Evolutionary conservation across 1,140 invertebrate genomes (phyloP), one percentile per base, ranked within the genome.

Genomic region (Drosophila auraria): DNA sequence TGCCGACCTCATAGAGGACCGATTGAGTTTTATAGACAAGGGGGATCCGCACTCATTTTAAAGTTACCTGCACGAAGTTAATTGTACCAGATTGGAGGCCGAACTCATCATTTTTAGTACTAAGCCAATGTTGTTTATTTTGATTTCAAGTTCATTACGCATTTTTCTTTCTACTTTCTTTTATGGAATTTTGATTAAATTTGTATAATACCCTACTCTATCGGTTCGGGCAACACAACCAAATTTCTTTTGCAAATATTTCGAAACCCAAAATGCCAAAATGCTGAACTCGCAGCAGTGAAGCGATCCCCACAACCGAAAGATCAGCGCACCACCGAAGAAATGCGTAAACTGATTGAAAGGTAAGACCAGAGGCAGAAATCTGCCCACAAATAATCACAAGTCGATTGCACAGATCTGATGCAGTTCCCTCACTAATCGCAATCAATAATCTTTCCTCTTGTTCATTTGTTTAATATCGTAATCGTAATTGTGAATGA

Each of bases 281-380:
- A 63, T 65, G 54, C 20, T 78, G 58, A 74, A 60, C 61, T 75
- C 78, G 75, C 83, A 92, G 90, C 92, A 79, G 91, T 92, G 74
- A 93, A 93, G 91, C 83, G 92, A 80, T 93, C 92, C 40, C 92
- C 92, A 59, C 84, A 94, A 94, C 94, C 95, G 94, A 97, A 97
- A 96, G 97, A 97, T 95, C 96, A 96, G 94, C 96, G 97, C 96
- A 96, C 96, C 94, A 97, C 96, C 94, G 97, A 98, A 95, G 97
- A 98, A 95, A 97, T 98, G 96, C 95, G 97, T 94, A 98, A 97
- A 96, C 96, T 98, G 94, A 97, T 98, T 94, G 97, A 98, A 95
- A 98, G 97, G 97, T 98, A 95, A 97, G 83, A 84, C 23, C 51
- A 66, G 59, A 17, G 49, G 47, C 47, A 71, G 57, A 44, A 56